Evolutionary conservation across 2,113 vertebrate genomes (phyloP).

Genomic region (Miniopterus natalensis): DNA sequence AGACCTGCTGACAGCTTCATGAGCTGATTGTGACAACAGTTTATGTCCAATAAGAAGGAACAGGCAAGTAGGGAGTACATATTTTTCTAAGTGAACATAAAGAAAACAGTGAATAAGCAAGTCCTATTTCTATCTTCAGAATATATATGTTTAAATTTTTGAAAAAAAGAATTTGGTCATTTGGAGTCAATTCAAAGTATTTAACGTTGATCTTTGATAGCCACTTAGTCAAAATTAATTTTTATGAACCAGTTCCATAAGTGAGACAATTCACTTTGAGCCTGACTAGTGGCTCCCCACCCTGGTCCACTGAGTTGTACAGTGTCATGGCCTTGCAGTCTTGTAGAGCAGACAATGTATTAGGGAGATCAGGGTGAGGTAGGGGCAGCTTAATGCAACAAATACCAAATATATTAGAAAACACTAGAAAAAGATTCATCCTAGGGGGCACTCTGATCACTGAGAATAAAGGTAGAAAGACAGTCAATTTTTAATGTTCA

Average conservation of each 20-base stretch:
- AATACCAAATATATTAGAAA: slow-evolving; percentile 2
- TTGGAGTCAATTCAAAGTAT: slow-evolving; percentile 25
- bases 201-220: not conserved
- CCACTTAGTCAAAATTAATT: slow-evolving; percentile 14
- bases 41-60: slow-evolving; percentile 56
- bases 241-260: not conserved
- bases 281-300: not conserved
- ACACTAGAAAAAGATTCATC: not conserved
- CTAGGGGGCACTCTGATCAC: not conserved
- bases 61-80: slow-evolving; percentile 63
- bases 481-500: slow-evolving; percentile 30
- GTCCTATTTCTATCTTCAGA: slow-evolving; percentile 55
- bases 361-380: not conserved
- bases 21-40: slow-evolving; percentile 73
- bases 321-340: not conserved
- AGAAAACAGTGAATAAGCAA: slow-evolving; percentile 53
- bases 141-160: not conserved
- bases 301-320: not conserved
- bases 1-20: slow-evolving; percentile 76
- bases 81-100: slow-evolving; percentile 68
- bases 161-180: slow-evolving; percentile 21
- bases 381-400: not conserved
- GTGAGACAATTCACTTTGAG: not conserved
- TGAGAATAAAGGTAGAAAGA: slow-evolving; percentile 5
- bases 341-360: not conserved